Conservation (phyloP, 1,140 invertebrate species). For the Ridgeia piscesae region DNA sequence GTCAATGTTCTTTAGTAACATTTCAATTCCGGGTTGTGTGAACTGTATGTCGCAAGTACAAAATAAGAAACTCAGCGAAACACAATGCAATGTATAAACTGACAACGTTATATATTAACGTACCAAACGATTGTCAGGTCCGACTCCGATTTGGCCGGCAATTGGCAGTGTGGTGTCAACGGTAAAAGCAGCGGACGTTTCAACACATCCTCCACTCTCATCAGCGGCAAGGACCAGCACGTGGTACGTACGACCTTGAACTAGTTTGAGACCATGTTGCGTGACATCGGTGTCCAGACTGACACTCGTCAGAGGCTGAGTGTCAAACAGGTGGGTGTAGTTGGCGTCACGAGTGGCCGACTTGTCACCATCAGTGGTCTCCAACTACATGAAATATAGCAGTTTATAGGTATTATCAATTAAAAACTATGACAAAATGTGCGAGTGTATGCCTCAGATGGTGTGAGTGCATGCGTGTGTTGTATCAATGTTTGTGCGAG, state of each 20-base stretch:
- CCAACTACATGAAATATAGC: neutral
- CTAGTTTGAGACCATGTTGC: slow-evolving; percentile 31
- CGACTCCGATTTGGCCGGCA: neutral
- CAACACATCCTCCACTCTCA: slow-evolving; percentile 2
- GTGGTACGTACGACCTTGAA: slow-evolving; percentile 26
- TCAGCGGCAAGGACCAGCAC: neutral
- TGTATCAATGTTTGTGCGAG: no score
- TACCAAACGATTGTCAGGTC: neutral
- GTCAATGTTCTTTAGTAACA: no score
- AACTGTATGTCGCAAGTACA: no score
- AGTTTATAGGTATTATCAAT: neutral
- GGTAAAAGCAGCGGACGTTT: neutral
- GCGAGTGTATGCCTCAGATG: no score
- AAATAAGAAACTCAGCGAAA: no score
- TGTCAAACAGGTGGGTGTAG: neutral
- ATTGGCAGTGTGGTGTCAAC: slow-evolving; percentile 5
- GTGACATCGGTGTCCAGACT: slow-evolving; percentile 25
- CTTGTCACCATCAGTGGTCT: neutral
- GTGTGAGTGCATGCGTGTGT: no score
- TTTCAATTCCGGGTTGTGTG: no score
- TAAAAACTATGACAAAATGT: no score
- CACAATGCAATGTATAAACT: no score
- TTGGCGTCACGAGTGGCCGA: neutral
- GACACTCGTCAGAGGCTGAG: neutral
- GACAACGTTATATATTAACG: neutral